Conservation (phyloP, 2,797 vertebrate species). For the Sylvilagus floridanus region DNA sequence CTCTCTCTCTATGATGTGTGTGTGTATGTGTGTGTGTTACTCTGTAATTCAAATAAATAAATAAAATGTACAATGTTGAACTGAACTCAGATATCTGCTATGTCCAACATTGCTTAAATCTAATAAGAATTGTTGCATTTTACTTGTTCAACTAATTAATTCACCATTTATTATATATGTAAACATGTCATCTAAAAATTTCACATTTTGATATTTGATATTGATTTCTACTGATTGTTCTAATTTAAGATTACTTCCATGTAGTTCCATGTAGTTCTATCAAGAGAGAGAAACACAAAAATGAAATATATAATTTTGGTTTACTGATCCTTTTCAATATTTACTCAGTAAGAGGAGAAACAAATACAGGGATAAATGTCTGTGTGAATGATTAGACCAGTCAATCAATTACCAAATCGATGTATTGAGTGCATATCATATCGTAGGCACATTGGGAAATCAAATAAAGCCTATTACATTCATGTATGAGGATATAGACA, state of each 20-base stretch:
- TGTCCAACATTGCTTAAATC: not conserved
- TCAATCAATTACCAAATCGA: not conserved
- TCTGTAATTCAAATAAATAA: too few relatives aligned
- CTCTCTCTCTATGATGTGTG: too few relatives aligned
- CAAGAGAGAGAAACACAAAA: not conserved
- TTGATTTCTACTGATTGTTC: not conserved
- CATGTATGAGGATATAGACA: not conserved
- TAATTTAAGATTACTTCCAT: not conserved
- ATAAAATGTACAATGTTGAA: not conserved
- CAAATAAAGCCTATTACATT: constrained; percentile 3
- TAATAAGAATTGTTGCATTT: constrained; percentile 6
- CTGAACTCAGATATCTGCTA: not conserved
- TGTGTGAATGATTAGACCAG: not conserved
- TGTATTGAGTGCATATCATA: not conserved
- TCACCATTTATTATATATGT: not conserved
- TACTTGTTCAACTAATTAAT: not conserved
- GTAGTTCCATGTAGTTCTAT: not conserved
- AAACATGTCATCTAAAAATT: not conserved
- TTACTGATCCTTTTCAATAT: not conserved
- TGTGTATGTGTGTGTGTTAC: too few relatives aligned
- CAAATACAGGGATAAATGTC: not conserved
- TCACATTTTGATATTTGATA: constrained; percentile 41
- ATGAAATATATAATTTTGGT: not conserved
- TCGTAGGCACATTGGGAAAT: not conserved
- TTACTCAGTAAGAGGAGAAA: not conserved